Conservation (phyloP, 2,797 vertebrate genomes). For the Pipistrellus pipistrellus region DNA sequence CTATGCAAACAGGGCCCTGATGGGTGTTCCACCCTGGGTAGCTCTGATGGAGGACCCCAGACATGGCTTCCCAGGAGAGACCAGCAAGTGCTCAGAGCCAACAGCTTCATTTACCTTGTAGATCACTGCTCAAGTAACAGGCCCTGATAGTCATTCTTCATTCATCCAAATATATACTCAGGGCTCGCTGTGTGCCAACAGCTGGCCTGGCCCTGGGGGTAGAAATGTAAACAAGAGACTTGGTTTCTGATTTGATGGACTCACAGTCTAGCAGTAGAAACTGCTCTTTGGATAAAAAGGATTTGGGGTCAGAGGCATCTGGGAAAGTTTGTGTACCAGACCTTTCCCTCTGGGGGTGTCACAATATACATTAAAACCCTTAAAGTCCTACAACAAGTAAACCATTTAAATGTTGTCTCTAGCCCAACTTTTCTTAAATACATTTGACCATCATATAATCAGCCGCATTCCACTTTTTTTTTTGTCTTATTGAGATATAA, state of each 20-base stretch:
- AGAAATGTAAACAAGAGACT: background rate
- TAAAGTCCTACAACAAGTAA: background rate
- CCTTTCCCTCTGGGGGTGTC: background rate
- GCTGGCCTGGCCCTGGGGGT: background rate
- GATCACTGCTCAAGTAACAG: background rate
- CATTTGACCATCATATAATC: accelerated
- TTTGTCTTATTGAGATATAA: background rate
- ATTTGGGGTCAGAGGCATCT: background rate
- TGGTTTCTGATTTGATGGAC: background rate
- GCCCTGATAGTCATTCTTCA: background rate
- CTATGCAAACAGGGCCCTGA: background rate
- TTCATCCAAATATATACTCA: background rate
- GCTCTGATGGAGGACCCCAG: background rate
- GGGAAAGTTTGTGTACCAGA: background rate
- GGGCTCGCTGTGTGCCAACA: background rate
- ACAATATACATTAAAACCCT: background rate
- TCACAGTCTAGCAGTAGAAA: background rate
- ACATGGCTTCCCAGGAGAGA: background rate
- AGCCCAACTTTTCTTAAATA: background rate
- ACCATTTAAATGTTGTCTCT: background rate
- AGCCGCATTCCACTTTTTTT: background rate
- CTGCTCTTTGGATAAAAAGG: background rate
- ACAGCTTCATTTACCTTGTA: background rate
- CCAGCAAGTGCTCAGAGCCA: background rate
- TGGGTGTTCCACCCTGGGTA: no score